These are phyloP conservation scores for Microvelia longipes DNA, from an alignment of 1,140 invertebrate genomes.

Conservation along the genomic window DNA sequence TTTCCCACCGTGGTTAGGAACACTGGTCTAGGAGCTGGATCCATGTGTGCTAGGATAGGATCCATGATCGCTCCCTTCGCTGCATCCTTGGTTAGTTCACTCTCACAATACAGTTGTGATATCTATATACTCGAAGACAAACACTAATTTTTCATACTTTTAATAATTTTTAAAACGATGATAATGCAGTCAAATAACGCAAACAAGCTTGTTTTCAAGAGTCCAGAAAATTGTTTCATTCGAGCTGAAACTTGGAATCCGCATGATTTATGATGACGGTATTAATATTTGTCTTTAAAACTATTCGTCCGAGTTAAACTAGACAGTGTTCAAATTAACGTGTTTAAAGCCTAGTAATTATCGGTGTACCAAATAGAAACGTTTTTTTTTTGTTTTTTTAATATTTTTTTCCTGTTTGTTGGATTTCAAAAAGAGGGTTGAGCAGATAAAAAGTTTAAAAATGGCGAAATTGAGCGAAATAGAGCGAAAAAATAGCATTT, in stretches of 20 bases:
- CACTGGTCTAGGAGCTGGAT: conserved; percentile 57
- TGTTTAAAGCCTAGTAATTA: too few species aligned
- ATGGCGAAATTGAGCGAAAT: too few species aligned
- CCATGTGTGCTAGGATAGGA: conserved; percentile 57
- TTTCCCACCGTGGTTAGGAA: conserved; percentile 71
- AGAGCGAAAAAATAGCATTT: too few species aligned
- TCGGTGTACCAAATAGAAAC: too few species aligned
- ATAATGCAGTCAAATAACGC: background rate
- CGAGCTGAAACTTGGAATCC: background rate
- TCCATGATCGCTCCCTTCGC: conserved; percentile 60
- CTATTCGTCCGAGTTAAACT: too few species aligned
- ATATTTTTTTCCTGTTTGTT: too few species aligned
- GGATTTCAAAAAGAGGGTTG: too few species aligned
- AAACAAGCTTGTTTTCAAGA: background rate
- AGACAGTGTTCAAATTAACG: too few species aligned
- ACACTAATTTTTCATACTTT: background rate
- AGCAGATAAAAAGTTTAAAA: too few species aligned
- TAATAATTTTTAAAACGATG: background rate
- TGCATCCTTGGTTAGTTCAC: conserved; percentile 38
- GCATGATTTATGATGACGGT: background rate
- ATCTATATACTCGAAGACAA: background rate
- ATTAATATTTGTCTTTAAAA: too few species aligned
- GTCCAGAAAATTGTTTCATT: background rate
- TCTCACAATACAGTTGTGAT: background rate
- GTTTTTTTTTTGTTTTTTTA: too few species aligned